Percentiles rank a stretch among this genome's conserved stretches.
phyloP scores from a whole-genome alignment of 2,797 vertebrate genomes.

The Spinus pinus region DNA sequence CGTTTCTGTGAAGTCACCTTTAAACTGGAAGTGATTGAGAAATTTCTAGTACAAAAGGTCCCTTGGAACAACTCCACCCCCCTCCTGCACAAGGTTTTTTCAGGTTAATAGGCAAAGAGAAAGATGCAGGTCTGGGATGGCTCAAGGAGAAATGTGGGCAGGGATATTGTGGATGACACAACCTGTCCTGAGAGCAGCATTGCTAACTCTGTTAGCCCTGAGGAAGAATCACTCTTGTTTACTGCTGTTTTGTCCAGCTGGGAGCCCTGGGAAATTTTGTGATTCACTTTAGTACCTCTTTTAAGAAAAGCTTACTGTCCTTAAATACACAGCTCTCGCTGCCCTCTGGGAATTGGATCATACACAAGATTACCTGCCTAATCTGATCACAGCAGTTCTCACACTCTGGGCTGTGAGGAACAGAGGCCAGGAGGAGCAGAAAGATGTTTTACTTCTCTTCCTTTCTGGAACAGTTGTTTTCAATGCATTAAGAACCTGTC shows the following conservation, averaged over 20 bases:
- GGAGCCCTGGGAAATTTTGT: constrained; percentile 3
- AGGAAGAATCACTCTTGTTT: constrained; percentile 2
- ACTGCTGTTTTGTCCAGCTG: background rate
- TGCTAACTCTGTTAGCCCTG: background rate
- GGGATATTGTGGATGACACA: background rate
- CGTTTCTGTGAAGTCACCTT: constrained; percentile 55
- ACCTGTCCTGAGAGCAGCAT: background rate
- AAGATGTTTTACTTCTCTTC: background rate
- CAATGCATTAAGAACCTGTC: background rate
- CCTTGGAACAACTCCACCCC: background rate
- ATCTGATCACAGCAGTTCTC: background rate
- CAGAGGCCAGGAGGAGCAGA: background rate
- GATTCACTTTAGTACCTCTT: constrained; percentile 15
- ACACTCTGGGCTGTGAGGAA: background rate
- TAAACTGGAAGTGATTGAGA: constrained; percentile 37
- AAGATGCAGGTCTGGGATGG: background rate
- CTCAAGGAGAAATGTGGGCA: background rate
- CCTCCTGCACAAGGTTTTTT: background rate
- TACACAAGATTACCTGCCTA: background rate
- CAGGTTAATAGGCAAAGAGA: background rate
- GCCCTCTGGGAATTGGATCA: background rate
- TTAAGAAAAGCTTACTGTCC: constrained; percentile 4
- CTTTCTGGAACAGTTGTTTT: background rate
- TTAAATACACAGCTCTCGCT: background rate
- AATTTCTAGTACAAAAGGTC: background rate